Evolutionary conservation across 1,140 invertebrate species (phyloP).

Genomic region (Sminthurides bifidus): DNA sequence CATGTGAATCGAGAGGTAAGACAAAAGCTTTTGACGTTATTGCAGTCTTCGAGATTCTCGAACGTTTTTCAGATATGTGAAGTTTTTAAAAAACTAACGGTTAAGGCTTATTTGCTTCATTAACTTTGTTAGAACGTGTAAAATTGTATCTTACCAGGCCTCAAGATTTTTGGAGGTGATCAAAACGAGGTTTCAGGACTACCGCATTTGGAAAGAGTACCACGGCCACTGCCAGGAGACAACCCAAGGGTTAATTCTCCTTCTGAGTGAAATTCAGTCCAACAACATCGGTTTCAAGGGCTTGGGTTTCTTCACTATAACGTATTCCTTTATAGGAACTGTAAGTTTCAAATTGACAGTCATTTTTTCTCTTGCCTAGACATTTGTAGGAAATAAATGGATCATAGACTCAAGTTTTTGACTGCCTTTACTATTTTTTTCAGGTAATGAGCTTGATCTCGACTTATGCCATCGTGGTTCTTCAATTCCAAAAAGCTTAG

Average conservation of each 20-base stretch:
- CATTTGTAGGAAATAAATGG: not conserved
- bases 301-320: conserved; percentile 6
- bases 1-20: too few relatives aligned
- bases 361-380: not conserved
- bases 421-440: not conserved
- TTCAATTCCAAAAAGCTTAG: not conserved
- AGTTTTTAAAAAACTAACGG: too few relatives aligned
- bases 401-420: too few relatives aligned
- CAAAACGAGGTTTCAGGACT: not conserved
- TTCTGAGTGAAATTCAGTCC: not conserved
- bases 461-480: not conserved
- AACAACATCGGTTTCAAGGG: conserved; percentile 1
- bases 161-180: not conserved
- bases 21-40: too few relatives aligned
- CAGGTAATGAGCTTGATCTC: not conserved
- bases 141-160: too few relatives aligned
- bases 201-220: not conserved
- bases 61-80: too few relatives aligned
- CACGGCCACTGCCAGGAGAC: too few relatives aligned
- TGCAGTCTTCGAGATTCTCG: too few relatives aligned
- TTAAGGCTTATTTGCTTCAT: too few relatives aligned
- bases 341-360: conserved; percentile 2
- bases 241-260: not conserved
- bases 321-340: conserved; percentile 13
- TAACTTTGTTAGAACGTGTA: too few relatives aligned